Conservation (phyloP, 2,113 vertebrate genomes). For the Enhydra lutris region DNA sequence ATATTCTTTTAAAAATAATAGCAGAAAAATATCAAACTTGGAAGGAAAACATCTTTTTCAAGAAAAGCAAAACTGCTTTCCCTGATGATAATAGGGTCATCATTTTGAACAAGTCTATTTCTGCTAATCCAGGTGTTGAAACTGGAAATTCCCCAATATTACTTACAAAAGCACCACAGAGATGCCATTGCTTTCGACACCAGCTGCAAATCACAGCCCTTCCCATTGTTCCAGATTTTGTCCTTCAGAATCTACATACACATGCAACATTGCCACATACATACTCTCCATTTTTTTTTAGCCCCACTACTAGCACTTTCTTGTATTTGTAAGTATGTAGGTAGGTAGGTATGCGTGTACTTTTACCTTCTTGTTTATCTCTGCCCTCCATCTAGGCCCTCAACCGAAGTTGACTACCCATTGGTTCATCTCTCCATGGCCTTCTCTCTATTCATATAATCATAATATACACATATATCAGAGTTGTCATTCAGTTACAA, state of each 20-base stretch:
- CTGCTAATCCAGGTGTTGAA: background rate
- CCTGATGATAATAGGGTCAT: background rate
- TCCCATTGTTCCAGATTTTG: background rate
- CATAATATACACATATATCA: background rate
- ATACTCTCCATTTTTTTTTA: background rate
- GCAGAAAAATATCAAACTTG: background rate
- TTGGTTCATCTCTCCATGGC: background rate
- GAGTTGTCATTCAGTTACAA: background rate
- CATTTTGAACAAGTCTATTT: background rate
- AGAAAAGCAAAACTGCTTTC: background rate
- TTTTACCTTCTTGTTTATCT: background rate
- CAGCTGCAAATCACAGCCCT: background rate
- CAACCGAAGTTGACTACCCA: background rate
- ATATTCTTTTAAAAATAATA: background rate
- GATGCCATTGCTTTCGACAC: background rate
- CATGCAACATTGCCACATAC: background rate
- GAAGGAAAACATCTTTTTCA: background rate
- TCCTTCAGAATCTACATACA: background rate
- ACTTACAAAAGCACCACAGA: background rate
- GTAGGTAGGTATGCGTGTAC: too few species aligned
- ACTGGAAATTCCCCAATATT: background rate
- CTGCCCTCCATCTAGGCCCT: background rate
- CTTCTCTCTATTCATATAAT: background rate
- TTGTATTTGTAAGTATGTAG: background rate
- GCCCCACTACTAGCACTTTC: background rate